A percentile compares a stretch with the other conserved stretches of the same genome.
Evolutionary conservation across 2,113 vertebrate species (phyloP).

Genomic region (Todiramphus saurophagus): DNA sequence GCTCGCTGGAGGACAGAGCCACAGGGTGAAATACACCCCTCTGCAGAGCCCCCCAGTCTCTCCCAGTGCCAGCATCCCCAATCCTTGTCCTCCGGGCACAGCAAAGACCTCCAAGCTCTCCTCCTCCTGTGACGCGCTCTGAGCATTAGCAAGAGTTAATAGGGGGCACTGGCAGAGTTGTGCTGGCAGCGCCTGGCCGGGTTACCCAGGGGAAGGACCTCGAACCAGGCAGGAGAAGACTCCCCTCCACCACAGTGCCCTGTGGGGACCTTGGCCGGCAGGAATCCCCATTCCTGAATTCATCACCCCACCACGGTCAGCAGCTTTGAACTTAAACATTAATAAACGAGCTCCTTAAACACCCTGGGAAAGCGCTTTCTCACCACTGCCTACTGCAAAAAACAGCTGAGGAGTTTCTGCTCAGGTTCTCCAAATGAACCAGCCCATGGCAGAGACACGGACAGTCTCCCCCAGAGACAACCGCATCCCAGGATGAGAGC

Average conservation of each 20-base stretch:
- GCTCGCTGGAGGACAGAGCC: not conserved
- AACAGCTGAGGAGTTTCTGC: not conserved
- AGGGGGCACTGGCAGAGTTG: accelerated
- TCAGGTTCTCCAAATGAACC: not conserved
- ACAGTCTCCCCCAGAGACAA: not conserved
- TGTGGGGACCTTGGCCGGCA: accelerated
- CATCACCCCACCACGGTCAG: not conserved
- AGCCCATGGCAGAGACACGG: not conserved
- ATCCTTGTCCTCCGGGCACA: not conserved
- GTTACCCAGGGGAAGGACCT: not conserved
- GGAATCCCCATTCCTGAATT: not conserved
- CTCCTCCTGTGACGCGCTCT: not conserved
- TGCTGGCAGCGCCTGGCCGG: accelerated
- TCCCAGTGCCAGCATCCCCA: not conserved
- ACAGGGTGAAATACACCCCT: not conserved
- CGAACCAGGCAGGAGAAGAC: not conserved
- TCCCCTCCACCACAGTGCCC: accelerated
- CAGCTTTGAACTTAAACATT: not conserved
- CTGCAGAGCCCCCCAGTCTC: not conserved
- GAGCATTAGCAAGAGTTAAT: not conserved
- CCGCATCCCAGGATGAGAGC: not conserved
- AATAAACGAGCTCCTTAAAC: not conserved
- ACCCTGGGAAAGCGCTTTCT: not conserved
- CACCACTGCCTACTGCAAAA: not conserved
- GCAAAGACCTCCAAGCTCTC: not conserved